Evolutionary conservation across 2,113 vertebrate species (phyloP).

Genomic region (Tyrannus savana): DNA sequence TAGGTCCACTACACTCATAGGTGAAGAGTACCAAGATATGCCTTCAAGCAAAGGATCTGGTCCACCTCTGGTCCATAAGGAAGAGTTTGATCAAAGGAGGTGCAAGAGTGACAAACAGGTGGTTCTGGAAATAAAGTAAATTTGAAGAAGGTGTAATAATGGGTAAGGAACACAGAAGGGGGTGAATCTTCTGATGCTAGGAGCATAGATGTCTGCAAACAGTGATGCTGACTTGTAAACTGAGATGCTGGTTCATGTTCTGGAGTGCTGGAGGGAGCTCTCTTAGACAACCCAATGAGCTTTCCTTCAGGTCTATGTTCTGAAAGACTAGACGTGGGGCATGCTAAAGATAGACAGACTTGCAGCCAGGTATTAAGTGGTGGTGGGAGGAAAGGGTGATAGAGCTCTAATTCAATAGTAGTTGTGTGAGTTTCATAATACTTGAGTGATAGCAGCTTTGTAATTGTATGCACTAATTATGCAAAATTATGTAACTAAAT

Average conservation of each 20-base stretch:
- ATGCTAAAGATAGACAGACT: not conserved
- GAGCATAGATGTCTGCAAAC: not conserved
- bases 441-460: not conserved
- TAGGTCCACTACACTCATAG: not conserved
- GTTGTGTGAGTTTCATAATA: not conserved
- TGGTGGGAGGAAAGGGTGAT: not conserved
- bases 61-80: not conserved
- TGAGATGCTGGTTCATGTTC: not conserved
- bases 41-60: not conserved
- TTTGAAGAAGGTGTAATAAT: not conserved
- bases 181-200: not conserved
- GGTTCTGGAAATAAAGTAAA: not conserved
- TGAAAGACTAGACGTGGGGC: not conserved
- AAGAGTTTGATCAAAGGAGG: not conserved
- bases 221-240: not conserved
- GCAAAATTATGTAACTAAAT: not conserved
- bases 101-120: not conserved
- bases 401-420: not conserved
- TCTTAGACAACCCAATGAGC: not conserved
- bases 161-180: not conserved
- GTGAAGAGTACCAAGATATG: not conserved
- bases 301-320: not conserved
- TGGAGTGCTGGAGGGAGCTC: not conserved
- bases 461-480: not conserved
- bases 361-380: not conserved